These are phyloP conservation scores for Cylas formicarius DNA, from an alignment of 1,140 invertebrate species.

Conservation along the genomic window DNA sequence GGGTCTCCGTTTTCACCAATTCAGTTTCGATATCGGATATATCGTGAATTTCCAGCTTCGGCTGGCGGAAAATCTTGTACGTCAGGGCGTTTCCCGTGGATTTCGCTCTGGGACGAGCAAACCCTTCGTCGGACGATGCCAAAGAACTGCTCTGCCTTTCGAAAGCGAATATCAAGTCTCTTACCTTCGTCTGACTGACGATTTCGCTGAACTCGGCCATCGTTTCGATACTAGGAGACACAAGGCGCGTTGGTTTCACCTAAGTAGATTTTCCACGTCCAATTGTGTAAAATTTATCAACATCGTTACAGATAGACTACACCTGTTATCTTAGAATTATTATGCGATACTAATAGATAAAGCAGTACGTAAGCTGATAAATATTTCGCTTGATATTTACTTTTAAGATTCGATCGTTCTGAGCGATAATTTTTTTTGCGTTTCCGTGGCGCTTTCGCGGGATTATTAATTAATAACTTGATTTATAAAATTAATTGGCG, in stretches of 20 bases:
- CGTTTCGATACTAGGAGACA: not conserved
- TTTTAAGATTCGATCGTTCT: no score
- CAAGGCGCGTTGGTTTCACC: not conserved
- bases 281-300: not conserved
- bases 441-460: no score
- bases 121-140: not conserved
- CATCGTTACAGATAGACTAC: no score
- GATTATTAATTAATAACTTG: no score
- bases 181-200: not conserved
- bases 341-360: no score
- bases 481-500: no score
- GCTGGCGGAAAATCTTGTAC: conserved; percentile 14
- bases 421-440: no score
- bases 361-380: not conserved
- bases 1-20: conserved; percentile 16
- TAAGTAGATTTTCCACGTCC: conserved; percentile 1
- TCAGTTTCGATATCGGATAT: conserved; percentile 20
- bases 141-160: not conserved
- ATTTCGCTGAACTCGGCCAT: not conserved
- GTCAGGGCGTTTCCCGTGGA: conserved; percentile 19
- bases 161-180: not conserved
- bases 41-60: conserved; percentile 13
- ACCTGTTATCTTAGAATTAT: no score
- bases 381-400: not conserved
- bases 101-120: conserved; percentile 10